Evolutionary conservation across 2,888 invertebrate species (phyloP), one percentile per base, ranked within the genome.

Genomic region (Netelia fuscicornis): DNA sequence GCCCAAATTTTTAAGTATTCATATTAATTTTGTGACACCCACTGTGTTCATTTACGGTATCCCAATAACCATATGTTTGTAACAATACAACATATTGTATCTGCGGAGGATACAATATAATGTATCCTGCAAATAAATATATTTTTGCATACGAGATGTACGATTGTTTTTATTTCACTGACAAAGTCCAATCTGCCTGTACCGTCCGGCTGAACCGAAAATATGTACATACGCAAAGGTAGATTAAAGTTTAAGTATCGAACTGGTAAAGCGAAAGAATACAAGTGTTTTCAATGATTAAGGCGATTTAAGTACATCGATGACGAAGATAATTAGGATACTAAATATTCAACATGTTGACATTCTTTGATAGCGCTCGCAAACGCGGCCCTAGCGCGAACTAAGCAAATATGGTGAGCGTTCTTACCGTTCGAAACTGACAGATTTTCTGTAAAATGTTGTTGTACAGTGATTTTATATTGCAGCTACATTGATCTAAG

Each of bases 41-140:
- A 44, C 52, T 77, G 67, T 77, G 77, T 67, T 77, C 77, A 67
- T 58, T 42, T 20, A 48, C 48, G 10, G 9, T 58, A 44, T 52
- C 17, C 11, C 13, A 23, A 67, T 17, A 68, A 44, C 20, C 9
- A 71, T 56, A 54, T 71, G 56, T 58, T 67, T 25, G 2, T 23
- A 67, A 44, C 56, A 2, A 17, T 48, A 75, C 62, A 52, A 17
- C 54, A 54, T 37, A 42, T 56, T 67, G 67, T 67, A 67, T 25
- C 54, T 67, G 58, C 65, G 11, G 20, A 52, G 56, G n/a, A 30
- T 52, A 64, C 48, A 64, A 17, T 10, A 3, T 20, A 37, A 76
- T 76, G 30, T 37, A 56, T 37, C 76, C n/a, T n/a, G 76, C 25
- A n/a, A 13, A n/a, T 25, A 77, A 77, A 77, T 77, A 67, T 67